Evolutionary conservation across 2,113 vertebrate species (phyloP).

Genomic region (Trogon melanurus): DNA sequence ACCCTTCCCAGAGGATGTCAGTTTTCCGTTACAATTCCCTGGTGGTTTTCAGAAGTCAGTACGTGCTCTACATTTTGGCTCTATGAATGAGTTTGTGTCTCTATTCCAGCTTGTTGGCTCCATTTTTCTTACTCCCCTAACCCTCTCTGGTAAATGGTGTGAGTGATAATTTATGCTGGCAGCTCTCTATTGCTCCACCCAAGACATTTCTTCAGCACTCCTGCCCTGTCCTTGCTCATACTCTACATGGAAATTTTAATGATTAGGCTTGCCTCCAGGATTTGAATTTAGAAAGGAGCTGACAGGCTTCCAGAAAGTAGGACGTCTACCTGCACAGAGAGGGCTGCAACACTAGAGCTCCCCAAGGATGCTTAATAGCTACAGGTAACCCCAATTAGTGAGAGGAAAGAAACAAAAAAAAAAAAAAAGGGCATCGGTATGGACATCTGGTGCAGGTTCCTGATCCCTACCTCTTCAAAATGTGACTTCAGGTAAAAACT

Average conservation of each 20-base stretch:
- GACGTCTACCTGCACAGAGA: neutral
- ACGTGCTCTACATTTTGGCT: neutral
- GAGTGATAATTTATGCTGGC: slow-evolving; percentile 23
- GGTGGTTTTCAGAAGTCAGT: slow-evolving; percentile 8
- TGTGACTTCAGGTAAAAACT: neutral
- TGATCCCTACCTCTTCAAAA: neutral
- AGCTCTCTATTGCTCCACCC: neutral
- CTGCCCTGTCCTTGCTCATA: neutral
- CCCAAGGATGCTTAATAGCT: neutral
- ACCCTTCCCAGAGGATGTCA: neutral
- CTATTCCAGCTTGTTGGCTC: neutral
- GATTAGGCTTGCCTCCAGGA: neutral
- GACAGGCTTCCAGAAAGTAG: neutral
- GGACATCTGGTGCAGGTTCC: neutral
- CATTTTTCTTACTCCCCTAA: neutral
- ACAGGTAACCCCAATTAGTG: neutral
- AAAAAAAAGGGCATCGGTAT: neutral
- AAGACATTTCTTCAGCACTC: neutral
- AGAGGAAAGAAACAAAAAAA: neutral
- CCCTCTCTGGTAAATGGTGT: neutral
- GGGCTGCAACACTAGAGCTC: neutral
- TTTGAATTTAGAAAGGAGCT: neutral
- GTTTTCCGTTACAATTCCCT: neutral
- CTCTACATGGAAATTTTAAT: neutral
- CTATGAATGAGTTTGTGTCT: neutral